Evolutionary conservation across 2,888 invertebrate genomes (phyloP).

Genomic region (Lamellibrachia satsuma): DNA sequence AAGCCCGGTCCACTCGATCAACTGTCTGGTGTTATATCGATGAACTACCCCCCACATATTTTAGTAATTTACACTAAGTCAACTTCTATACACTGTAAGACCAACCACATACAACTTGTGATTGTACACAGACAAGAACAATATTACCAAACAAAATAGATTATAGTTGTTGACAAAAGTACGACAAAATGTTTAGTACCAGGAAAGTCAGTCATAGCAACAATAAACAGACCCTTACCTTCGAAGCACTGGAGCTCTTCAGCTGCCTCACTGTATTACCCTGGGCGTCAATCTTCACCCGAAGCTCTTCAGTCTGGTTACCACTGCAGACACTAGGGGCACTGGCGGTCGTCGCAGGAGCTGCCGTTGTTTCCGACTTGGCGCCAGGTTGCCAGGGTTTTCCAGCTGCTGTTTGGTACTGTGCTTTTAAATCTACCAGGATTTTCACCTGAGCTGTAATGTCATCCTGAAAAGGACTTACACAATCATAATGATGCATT

Average conservation of each 20-base stretch:
- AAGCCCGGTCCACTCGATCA: no score
- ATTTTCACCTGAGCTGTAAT: conserved; percentile 45
- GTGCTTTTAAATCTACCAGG: conserved; percentile 46
- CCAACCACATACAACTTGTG: no score
- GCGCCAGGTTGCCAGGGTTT: conserved; percentile 45
- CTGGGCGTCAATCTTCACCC: conserved; percentile 61
- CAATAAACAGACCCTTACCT: conserved; percentile 35
- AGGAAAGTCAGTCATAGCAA: neutral
- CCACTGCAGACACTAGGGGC: neutral
- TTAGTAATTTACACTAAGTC: no score
- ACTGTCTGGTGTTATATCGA: no score
- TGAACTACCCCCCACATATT: no score
- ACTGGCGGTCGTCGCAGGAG: neutral
- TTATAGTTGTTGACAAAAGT: no score
- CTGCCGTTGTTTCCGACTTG: neutral
- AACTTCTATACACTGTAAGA: no score
- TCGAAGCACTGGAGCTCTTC: conserved; percentile 68
- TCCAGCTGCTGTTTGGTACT: conserved; percentile 44
- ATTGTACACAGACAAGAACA: no score
- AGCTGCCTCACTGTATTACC: conserved; percentile 78
- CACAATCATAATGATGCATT: neutral
- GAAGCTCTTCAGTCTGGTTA: neutral
- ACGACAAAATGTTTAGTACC: neutral
- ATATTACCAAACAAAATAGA: no score
- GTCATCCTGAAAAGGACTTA: conserved; percentile 41